Conservation (phyloP, 2,888 invertebrate species). For the Rhagophthalmus giganteus region DNA sequence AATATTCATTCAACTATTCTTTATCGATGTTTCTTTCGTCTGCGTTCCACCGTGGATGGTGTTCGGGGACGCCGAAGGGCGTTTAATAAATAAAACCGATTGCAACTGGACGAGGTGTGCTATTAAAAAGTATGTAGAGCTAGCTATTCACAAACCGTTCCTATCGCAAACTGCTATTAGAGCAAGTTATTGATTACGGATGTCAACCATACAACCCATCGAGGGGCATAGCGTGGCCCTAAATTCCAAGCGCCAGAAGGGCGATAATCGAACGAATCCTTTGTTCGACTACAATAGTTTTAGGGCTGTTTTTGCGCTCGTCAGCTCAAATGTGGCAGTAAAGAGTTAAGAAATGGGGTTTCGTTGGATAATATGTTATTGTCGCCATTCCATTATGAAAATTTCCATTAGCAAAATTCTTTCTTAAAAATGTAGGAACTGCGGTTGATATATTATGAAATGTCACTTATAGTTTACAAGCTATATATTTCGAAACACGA, state of each 20-base stretch:
- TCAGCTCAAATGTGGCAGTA: constrained; percentile 13
- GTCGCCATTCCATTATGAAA: constrained; percentile 9
- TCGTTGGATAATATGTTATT: constrained; percentile 7
- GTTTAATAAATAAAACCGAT: background rate
- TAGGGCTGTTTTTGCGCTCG: constrained; percentile 14
- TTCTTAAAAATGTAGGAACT: constrained; percentile 2
- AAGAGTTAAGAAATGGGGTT: constrained; percentile 10
- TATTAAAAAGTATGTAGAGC: constrained; percentile 7
- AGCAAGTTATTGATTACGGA: constrained; percentile 24
- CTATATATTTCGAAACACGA: constrained; percentile 1
- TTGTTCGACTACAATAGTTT: constrained; percentile 14
- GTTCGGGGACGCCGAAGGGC: too few species aligned
- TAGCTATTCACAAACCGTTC: constrained; percentile 14
- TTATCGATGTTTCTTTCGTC: too few species aligned
- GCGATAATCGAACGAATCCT: constrained; percentile 9
- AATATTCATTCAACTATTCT: too few species aligned
- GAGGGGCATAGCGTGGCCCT: constrained; percentile 4
- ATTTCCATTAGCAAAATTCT: constrained; percentile 7
- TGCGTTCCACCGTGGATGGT: too few species aligned
- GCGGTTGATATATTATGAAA: background rate
- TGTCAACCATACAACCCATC: constrained; percentile 16
- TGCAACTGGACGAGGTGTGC: background rate
- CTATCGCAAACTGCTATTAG: constrained; percentile 21
- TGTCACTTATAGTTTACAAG: background rate
- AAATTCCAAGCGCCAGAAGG: constrained; percentile 7